These are phyloP conservation scores for Caranx ignobilis DNA, from an alignment of 2,113 vertebrate genomes.

Conservation along the genomic window DNA sequence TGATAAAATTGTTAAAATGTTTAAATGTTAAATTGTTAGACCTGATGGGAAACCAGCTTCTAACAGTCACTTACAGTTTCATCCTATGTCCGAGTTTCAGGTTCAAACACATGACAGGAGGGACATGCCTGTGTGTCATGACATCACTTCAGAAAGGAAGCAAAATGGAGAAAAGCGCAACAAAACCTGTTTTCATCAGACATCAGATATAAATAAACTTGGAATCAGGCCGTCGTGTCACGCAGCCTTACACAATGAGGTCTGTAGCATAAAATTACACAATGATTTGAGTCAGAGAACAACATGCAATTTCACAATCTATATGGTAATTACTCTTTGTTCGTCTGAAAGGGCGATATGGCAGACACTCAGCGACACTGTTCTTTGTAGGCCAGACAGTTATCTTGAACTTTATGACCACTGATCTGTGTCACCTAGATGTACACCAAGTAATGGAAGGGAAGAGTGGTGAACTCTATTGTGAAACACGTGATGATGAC, in stretches of 20 bases:
- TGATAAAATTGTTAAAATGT: too few relatives aligned
- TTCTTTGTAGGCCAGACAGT: background rate
- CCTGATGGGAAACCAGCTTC: background rate
- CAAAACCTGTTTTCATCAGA: slow-evolving; percentile 20
- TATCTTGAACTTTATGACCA: background rate
- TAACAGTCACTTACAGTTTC: background rate
- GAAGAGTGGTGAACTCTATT: background rate
- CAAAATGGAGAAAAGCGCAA: background rate
- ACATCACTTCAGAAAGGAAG: background rate
- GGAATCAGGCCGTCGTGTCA: background rate
- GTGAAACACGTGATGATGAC: background rate
- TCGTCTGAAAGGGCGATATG: background rate
- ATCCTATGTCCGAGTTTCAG: background rate
- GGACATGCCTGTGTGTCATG: too few relatives aligned
- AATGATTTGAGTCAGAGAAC: background rate
- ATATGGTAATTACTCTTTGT: slow-evolving; percentile 2
- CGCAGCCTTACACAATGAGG: background rate
- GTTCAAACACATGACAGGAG: background rate
- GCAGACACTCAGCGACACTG: background rate
- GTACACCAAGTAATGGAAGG: background rate
- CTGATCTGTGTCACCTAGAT: background rate
- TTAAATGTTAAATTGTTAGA: background rate
- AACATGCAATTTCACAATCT: slow-evolving; percentile 18
- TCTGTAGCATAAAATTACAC: slow-evolving; percentile 15
- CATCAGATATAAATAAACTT: background rate